Conservation (phyloP, 30 jellyfish, hydroid and myxozoan genomes). For the Hydractinia symbiolongicarpus region DNA sequence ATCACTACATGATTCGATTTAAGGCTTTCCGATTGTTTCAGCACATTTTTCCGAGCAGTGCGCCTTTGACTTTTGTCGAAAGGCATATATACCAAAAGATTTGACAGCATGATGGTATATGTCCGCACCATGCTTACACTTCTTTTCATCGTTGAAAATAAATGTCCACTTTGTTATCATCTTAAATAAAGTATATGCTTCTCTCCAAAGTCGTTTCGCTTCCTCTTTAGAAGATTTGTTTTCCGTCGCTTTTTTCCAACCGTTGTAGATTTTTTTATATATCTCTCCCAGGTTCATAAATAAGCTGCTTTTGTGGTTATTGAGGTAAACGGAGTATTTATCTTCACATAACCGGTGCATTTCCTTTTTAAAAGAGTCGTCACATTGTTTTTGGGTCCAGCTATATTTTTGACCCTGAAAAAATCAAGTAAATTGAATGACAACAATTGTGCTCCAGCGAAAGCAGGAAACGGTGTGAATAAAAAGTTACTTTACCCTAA, state of each 20-base stretch:
- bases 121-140: not conserved
- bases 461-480: too few species aligned
- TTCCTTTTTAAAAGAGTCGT: not conserved
- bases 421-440: not conserved
- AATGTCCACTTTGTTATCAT: not conserved
- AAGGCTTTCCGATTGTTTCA: not conserved
- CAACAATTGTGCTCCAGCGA: too few species aligned
- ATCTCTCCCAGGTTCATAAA: conserved; percentile 1
- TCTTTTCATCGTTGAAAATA: not conserved
- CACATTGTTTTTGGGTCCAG: conserved; percentile 25
- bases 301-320: not conserved
- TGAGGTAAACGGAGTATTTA: not conserved
- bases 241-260: conserved; percentile 1
- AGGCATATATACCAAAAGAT: not conserved
- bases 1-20: not conserved
- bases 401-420: conserved; percentile 18
- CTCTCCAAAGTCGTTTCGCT: not conserved
- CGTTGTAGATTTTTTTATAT: not conserved
- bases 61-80: not conserved
- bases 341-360: conserved; percentile 7
- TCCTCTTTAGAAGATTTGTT: not conserved
- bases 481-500: too few species aligned
- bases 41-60: not conserved
- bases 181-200: not conserved
- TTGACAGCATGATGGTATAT: conserved; percentile 8